Percentiles rank a stretch among this genome's conserved stretches.
Conservation (phyloP, 2,113 vertebrate species). For the Amphiprion percula region DNA sequence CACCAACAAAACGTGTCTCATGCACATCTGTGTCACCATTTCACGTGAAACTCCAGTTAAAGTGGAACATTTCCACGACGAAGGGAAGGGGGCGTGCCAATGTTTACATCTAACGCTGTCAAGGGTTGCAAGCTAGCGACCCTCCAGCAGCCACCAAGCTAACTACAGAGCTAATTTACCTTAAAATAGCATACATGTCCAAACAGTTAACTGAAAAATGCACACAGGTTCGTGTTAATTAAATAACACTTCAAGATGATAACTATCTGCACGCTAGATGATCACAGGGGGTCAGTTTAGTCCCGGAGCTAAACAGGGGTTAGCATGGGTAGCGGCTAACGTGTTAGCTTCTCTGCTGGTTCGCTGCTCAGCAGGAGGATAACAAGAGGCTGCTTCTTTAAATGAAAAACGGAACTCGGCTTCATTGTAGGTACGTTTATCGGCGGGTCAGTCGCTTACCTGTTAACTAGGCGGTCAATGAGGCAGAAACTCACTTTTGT, state of each 20-base stretch:
- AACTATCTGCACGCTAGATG: not conserved
- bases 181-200: not conserved
- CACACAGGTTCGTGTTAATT: rapidly evolving
- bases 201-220: rapidly evolving
- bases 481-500: conserved; percentile 46
- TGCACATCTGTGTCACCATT: too few relatives aligned
- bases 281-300: not conserved
- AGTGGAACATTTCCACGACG: too few relatives aligned
- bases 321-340: conserved; percentile 50
- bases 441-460: conserved; percentile 33
- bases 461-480: conserved; percentile 14
- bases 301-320: not conserved
- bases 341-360: not conserved
- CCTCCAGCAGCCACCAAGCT: not conserved
- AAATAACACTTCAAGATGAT: not conserved
- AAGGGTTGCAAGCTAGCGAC: not conserved
- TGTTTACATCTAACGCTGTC: conserved; percentile 54
- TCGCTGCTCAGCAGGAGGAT: not conserved
- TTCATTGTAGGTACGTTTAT: not conserved
- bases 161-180: not conserved
- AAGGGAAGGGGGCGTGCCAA: conserved; percentile 49
- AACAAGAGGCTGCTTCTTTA: not conserved
- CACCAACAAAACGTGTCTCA: too few relatives aligned
- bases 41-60: too few relatives aligned
- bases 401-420: rapidly evolving